Base-by-base conservation (phyloP, 2,888 invertebrate species). In the Poecilus cupreus region DNA sequence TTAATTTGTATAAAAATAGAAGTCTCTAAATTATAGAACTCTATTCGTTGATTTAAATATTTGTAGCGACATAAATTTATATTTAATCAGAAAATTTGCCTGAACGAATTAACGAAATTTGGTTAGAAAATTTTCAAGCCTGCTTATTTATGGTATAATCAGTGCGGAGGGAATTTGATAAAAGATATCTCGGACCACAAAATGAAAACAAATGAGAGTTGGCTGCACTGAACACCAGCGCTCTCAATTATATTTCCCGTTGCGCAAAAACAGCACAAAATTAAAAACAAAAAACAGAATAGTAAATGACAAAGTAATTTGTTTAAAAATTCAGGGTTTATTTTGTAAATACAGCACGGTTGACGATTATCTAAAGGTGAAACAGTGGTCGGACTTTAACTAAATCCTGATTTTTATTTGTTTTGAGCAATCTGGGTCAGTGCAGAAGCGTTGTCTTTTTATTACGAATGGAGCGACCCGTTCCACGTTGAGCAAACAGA, bases 371-470 rank as follows among this genome's bases (percentile, higher is more conserved):
- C n/a, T 46, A 26, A 16, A 74, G 74, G 16, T 74, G 37, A 1
- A 20, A 64, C 2, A 32, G 8, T 16, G 37, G 24, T 26, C 22
- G 13, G 13, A n/a, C 16, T 64, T n/a, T 13, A 64, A 68, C 26
- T 54, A 70, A 20, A 70, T 11, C 16, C 13, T 16, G 37, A 70
- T 39, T 70, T 70, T 70, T 39, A 70, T 70, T 70, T 70, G 39
- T 43, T 22, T 70, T 70, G 37, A 32, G 72, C 26, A 76, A 76
- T 70, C 54, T 76, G 54, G 75, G 75, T 76, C 75, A 76, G 32
- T 32, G 32, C 32, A 32, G 32, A 8, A 32, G 4, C 51, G 10
- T 37, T 54, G 75, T 18, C 54, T 76, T 76, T 76, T 76, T 76
- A 72, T 72, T 72, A 46, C 43, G 43, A n/a, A 43, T 13, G 43